These are phyloP conservation scores for Paratrypauchen microcephalus DNA, from an alignment of 2,797 vertebrate species.

Conservation along the genomic window DNA sequence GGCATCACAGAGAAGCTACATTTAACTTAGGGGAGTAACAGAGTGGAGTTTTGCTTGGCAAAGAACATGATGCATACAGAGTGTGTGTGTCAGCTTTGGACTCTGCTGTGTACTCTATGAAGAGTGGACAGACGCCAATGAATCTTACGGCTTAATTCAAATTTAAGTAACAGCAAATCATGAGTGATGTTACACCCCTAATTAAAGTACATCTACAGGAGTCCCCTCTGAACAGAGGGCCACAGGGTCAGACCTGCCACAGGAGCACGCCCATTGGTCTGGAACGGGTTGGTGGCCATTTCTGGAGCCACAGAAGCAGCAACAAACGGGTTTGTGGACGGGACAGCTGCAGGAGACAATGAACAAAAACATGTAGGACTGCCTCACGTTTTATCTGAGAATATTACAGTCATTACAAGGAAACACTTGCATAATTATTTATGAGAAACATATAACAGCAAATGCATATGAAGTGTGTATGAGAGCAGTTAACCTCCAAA, in stretches of 20 bases:
- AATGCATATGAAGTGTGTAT: background rate
- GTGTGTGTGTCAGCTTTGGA: background rate
- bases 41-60: background rate
- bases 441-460: background rate
- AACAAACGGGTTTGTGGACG: constrained; percentile 95
- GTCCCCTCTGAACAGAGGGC: background rate
- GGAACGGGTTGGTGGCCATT: constrained; percentile 95
- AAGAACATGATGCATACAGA: background rate
- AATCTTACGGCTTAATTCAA: background rate
- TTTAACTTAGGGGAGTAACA: constrained; percentile 26
- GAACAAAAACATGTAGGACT: background rate
- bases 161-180: no score
- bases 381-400: background rate
- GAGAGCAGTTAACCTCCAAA: constrained; percentile 83
- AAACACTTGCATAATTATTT: background rate
- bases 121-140: background rate
- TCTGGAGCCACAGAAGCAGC: constrained; percentile 86
- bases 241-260: constrained; percentile 66
- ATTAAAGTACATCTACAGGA: constrained; percentile 1
- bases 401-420: constrained; percentile 6
- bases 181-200: constrained; percentile 3
- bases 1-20: constrained; percentile 48
- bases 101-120: background rate
- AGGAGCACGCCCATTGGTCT: constrained; percentile 87
- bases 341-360: constrained; percentile 71